Conservation (phyloP, 2,888 invertebrate genomes). For the Tyria jacobaeae region DNA sequence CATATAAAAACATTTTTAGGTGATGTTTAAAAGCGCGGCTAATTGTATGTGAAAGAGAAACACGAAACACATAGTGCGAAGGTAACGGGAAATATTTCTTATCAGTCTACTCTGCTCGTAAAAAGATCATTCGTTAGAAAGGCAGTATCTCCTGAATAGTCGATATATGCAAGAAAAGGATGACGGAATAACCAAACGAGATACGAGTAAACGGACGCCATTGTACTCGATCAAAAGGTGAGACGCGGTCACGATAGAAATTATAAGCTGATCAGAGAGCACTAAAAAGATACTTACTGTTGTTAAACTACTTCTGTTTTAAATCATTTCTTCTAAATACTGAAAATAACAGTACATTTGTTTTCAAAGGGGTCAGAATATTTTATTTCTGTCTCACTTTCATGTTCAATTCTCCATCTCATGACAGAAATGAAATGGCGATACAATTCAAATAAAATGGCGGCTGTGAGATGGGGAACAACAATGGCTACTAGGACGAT, state of each 20-base stretch:
- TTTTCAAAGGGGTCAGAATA: conserved; percentile 52
- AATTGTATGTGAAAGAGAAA: conserved; percentile 76
- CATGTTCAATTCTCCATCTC: conserved; percentile 82
- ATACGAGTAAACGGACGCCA: conserved; percentile 82
- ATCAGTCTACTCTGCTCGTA: conserved; percentile 83
- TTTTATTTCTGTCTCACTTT: conserved; percentile 86
- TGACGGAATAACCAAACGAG: conserved; percentile 83
- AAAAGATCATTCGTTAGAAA: conserved; percentile 83
- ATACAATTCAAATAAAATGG: conserved; percentile 82
- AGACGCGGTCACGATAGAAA: conserved; percentile 55
- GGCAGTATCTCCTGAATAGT: conserved; percentile 81
- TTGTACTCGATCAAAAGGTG: conserved; percentile 66
- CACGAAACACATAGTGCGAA: conserved; percentile 82
- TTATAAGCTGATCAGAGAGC: conserved; percentile 17
- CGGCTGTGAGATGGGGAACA: conserved; percentile 40
- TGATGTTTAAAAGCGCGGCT: conserved; percentile 76
- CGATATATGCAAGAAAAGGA: conserved; percentile 86
- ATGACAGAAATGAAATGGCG: conserved; percentile 86
- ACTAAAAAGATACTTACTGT: conserved; percentile 19
- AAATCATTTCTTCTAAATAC: conserved; percentile 10
- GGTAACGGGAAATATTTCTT: conserved; percentile 84
- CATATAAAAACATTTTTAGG: conserved; percentile 43
- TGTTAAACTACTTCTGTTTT: conserved; percentile 45
- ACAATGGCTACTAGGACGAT: conserved; percentile 2
- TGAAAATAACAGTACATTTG: conserved; percentile 11